Conservation (phyloP, 2,888 invertebrate genomes). For the Nomada fucata region DNA sequence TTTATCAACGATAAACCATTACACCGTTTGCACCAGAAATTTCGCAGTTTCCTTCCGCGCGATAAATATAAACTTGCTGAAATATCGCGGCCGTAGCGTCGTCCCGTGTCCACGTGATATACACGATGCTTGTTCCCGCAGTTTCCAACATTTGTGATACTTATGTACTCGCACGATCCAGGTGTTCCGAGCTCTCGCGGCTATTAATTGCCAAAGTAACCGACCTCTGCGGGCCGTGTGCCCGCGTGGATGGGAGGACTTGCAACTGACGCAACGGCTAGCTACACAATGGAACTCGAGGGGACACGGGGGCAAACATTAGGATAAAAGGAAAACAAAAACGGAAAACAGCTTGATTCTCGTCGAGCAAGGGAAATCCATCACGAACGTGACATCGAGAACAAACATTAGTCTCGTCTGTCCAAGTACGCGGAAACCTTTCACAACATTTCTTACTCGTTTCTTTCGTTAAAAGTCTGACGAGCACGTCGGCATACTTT, state of each 20-base stretch:
- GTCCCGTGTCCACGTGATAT: conserved; percentile 7
- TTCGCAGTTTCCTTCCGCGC: neutral
- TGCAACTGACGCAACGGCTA: conserved; percentile 43
- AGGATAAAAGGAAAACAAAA: neutral
- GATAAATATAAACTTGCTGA: neutral
- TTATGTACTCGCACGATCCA: conserved; percentile 28
- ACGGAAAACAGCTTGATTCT: neutral
- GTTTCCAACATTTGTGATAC: conserved; percentile 46
- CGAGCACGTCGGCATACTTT: neutral
- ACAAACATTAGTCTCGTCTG: neutral
- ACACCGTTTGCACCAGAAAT: neutral
- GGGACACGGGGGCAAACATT: neutral
- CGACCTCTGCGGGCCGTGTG: conserved; percentile 26
- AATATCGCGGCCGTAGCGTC: conserved; percentile 8
- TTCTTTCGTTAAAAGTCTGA: neutral
- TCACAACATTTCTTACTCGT: neutral
- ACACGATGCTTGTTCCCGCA: conserved; percentile 19
- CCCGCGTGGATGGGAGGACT: conserved; percentile 30
- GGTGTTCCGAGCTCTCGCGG: conserved; percentile 34
- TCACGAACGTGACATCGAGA: neutral
- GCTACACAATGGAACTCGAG: neutral
- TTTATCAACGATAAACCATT: too few species aligned
- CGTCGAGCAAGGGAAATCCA: neutral
- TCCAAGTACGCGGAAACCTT: neutral
- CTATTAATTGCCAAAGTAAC: conserved; percentile 52